These are phyloP conservation scores for Macrobrachium rosenbergii DNA, from an alignment of 1,140 invertebrate species.

Conservation along the genomic window DNA sequence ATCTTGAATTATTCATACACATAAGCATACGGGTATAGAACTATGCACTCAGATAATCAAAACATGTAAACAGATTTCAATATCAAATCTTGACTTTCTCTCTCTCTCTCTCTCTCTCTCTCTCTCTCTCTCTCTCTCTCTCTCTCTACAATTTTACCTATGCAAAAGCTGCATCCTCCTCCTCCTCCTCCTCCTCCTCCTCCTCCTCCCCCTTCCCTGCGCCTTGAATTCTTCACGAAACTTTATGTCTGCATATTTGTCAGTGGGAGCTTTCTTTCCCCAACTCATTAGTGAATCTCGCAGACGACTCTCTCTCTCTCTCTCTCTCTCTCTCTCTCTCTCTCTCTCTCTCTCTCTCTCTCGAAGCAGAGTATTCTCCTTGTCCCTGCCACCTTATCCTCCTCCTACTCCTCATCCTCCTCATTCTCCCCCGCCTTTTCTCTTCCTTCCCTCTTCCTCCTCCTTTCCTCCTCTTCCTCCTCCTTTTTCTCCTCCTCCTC, in stretches of 20 bases:
- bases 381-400: background rate
- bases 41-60: background rate
- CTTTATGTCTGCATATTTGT: slow-evolving; percentile 26
- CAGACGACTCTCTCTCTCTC: background rate
- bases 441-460: background rate
- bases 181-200: background rate
- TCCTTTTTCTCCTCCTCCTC: background rate
- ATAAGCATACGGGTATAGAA: background rate
- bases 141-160: too few relatives aligned
- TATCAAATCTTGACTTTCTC: background rate
- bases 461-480: background rate
- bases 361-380: too few relatives aligned
- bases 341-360: background rate
- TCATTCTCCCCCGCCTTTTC: too few relatives aligned
- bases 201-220: background rate
- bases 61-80: too few relatives aligned
- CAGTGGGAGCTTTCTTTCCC: background rate
- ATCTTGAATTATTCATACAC: background rate
- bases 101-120: background rate
- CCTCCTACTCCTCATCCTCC: background rate
- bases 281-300: background rate
- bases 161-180: background rate
- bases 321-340: slow-evolving; percentile 2
- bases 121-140: background rate
- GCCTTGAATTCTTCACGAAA: background rate